These are phyloP conservation scores for Gryon sp. DNA, from an alignment of 1,140 invertebrate species.

Conservation along the genomic window DNA sequence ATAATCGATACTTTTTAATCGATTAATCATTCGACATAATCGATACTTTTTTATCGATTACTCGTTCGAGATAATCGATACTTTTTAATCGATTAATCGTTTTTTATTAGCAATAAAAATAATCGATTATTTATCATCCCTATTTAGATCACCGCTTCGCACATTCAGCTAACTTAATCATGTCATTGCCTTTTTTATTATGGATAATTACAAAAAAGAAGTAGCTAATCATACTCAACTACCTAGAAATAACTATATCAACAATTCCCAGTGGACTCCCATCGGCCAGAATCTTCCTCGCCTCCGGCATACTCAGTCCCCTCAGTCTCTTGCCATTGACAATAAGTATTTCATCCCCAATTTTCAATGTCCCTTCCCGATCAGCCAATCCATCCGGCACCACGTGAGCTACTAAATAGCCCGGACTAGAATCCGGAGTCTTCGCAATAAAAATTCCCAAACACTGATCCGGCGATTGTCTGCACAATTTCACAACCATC, in stretches of 20 bases:
- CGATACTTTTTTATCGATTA: too few relatives aligned
- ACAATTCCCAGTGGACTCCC: slow-evolving; percentile 83
- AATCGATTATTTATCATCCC: too few relatives aligned
- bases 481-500: slow-evolving; percentile 85
- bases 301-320: slow-evolving; percentile 87
- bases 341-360: slow-evolving; percentile 91
- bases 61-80: too few relatives aligned
- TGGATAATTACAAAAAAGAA: too few relatives aligned
- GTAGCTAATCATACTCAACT: too few relatives aligned
- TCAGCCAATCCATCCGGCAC: slow-evolving; percentile 88
- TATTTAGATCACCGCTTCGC: too few relatives aligned
- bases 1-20: too few relatives aligned
- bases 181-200: too few relatives aligned
- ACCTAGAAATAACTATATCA: slow-evolving; percentile 85
- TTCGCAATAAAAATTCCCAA: slow-evolving; percentile 92
- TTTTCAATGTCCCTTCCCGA: slow-evolving; percentile 86
- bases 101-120: too few relatives aligned
- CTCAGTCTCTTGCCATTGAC: slow-evolving; percentile 88
- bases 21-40: too few relatives aligned
- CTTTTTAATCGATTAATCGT: too few relatives aligned
- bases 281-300: slow-evolving; percentile 84
- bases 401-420: slow-evolving; percentile 91
- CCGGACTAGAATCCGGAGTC: slow-evolving; percentile 84
- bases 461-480: slow-evolving; percentile 84
- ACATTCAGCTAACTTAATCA: too few relatives aligned